Percentiles rank a stretch among this genome's conserved stretches.
phyloP scores from a whole-genome alignment of 1,140 invertebrate genomes.

The Drosophila paulistorum region DNA sequence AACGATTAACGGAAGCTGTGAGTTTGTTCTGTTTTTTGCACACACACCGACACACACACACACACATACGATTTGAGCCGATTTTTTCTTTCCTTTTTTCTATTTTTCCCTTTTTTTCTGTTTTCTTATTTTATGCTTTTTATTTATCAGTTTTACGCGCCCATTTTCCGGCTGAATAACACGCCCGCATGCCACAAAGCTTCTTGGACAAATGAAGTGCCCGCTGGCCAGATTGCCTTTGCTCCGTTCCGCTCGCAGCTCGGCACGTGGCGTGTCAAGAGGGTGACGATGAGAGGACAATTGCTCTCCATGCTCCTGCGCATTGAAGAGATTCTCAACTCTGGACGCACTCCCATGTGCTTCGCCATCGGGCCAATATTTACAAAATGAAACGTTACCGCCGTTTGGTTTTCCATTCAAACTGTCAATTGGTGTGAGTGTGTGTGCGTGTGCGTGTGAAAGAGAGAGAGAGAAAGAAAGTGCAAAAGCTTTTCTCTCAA shows the following conservation, averaged over 20 bases:
- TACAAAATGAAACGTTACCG: constrained; percentile 64
- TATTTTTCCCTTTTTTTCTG: constrained; percentile 32
- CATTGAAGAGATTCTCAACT: constrained; percentile 17
- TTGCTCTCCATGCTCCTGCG: constrained; percentile 40
- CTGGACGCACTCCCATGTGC: constrained; percentile 7
- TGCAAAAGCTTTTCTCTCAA: constrained; percentile 11
- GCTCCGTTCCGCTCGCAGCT: constrained; percentile 9
- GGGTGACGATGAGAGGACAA: constrained; percentile 8
- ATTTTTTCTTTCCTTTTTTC: constrained; percentile 20
- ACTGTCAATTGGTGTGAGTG: constrained; percentile 30
- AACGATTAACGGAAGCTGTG: constrained; percentile 27
- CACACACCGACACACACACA: constrained; percentile 21
- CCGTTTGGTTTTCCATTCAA: constrained; percentile 61
- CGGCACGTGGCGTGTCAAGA: constrained; percentile 43
- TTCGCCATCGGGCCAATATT: constrained; percentile 51
- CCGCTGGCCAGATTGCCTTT: constrained; percentile 63
- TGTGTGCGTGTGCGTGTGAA: too few relatives aligned
- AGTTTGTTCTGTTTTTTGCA: constrained; percentile 38
- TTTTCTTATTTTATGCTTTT: constrained; percentile 45
- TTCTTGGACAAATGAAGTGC: constrained; percentile 78
- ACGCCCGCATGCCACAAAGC: constrained; percentile 77
- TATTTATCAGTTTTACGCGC: constrained; percentile 68
- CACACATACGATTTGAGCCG: neutral
- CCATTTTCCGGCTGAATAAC: constrained; percentile 67
- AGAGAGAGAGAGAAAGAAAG: constrained; percentile 17